Conservation (phyloP, 2,113 vertebrate genomes). For the Petromus typicus region DNA sequence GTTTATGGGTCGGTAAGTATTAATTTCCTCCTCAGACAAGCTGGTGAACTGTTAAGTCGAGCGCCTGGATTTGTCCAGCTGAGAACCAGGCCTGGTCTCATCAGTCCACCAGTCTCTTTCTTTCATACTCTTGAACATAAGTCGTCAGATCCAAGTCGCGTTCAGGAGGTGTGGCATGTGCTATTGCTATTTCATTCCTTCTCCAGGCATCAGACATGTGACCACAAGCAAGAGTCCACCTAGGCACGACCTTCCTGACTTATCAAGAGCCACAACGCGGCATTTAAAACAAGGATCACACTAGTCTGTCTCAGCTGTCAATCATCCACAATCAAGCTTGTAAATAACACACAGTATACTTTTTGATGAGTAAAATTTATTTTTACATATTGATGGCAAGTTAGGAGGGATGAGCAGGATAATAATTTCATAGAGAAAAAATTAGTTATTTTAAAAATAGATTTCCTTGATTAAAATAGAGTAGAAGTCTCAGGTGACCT, state of each 20-base stretch:
- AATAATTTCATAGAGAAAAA: constrained; percentile 53
- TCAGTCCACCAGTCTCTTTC: neutral
- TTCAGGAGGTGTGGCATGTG: neutral
- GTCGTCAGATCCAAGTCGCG: neutral
- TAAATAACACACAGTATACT: constrained; percentile 72
- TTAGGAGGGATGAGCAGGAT: constrained; percentile 8
- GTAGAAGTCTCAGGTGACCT: constrained; percentile 45
- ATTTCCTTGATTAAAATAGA: constrained; percentile 62
- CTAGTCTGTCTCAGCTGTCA: constrained; percentile 71
- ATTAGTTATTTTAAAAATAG: constrained; percentile 66
- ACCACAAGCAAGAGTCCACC: neutral
- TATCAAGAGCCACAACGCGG: neutral
- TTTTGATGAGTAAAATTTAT: constrained; percentile 65
- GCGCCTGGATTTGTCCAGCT: neutral
- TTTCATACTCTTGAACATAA: neutral
- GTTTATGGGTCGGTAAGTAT: neutral
- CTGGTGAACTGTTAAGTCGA: neutral
- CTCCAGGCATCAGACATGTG: neutral
- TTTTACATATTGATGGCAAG: constrained; percentile 69
- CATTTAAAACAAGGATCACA: constrained; percentile 69
- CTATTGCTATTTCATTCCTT: neutral
- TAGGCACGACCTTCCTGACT: neutral
- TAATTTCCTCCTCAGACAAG: neutral
- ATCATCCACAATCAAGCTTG: constrained; percentile 79
- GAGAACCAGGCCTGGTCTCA: neutral